These are phyloP conservation scores for Triplophysa dalaica DNA, from an alignment of 2,113 vertebrate species.

Conservation along the genomic window DNA sequence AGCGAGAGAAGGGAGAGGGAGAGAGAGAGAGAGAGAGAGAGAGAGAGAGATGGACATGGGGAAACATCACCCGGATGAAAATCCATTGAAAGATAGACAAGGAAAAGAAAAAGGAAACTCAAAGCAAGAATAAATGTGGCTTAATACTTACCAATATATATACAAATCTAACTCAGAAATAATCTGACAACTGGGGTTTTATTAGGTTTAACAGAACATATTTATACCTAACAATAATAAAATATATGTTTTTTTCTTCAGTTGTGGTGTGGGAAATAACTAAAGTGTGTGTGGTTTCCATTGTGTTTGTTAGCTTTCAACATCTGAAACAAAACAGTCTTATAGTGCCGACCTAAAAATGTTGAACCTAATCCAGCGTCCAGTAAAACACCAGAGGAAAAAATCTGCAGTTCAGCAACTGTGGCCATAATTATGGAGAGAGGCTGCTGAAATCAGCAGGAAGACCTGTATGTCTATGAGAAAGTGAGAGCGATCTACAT, in stretches of 20 bases:
- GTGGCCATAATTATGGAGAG: conserved; percentile 74
- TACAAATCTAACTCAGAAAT: neutral
- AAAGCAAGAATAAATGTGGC: neutral
- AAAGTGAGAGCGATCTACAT: neutral
- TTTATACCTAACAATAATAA: neutral
- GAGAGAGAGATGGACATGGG: conserved; percentile 42
- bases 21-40: conserved; percentile 47
- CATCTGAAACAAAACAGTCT: conserved; percentile 43
- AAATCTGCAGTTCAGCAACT: conserved; percentile 77
- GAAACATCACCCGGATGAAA: conserved; percentile 25
- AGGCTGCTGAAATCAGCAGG: conserved; percentile 78
- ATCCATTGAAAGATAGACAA: neutral
- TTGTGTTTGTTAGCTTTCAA: conserved; percentile 35
- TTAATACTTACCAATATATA: neutral
- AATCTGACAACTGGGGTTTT: neutral
- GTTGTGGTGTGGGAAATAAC: neutral
- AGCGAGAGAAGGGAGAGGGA: too few species aligned
- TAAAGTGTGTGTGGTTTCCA: conserved; percentile 1
- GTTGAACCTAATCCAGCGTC: conserved; percentile 53
- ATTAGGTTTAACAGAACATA: neutral
- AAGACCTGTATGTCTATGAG: conserved; percentile 50
- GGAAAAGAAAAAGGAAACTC: neutral
- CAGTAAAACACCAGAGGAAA: conserved; percentile 66
- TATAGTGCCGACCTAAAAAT: conserved; percentile 49
- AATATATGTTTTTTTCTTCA: neutral